phyloP scores from a whole-genome alignment of 2,797 vertebrate species.

The Coilia nasus region DNA sequence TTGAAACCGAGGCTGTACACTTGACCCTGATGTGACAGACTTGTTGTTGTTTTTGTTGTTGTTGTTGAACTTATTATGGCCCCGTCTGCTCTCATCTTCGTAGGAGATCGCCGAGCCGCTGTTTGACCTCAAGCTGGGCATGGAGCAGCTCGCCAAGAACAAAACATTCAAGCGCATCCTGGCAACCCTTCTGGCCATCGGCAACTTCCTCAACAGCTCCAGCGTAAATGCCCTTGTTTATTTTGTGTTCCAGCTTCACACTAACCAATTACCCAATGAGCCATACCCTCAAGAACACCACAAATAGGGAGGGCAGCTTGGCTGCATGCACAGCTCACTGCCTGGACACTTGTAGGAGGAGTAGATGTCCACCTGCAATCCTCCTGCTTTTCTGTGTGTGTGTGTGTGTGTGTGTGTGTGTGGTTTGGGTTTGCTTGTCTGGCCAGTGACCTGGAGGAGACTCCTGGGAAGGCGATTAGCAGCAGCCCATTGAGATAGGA shows the following conservation, averaged over 20 bases:
- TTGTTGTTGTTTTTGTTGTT: background rate
- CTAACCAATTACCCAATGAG: background rate
- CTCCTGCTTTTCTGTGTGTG: background rate
- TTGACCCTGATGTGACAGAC: background rate
- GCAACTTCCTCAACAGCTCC: conserved; percentile 94
- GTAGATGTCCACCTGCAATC: background rate
- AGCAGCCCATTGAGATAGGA: background rate
- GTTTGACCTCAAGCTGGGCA: conserved; percentile 93
- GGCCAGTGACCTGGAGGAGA: background rate
- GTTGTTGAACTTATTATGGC: background rate
- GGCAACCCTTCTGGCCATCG: conserved; percentile 89
- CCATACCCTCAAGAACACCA: background rate
- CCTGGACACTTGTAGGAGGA: background rate
- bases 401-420: background rate
- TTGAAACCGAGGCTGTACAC: background rate
- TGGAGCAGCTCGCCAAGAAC: conserved; percentile 93
- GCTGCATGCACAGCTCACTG: background rate
- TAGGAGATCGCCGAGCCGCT: conserved; percentile 95
- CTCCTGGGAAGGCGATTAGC: conserved; percentile 5
- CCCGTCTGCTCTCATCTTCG: conserved; percentile 2
- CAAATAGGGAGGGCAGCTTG: background rate
- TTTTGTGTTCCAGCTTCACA: background rate
- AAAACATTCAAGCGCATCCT: conserved; percentile 91
- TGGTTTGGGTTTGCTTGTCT: conserved; percentile 7
- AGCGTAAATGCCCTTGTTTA: conserved; percentile 66